Conservation (phyloP, 2,113 vertebrate genomes). For the Empidonax traillii region DNA sequence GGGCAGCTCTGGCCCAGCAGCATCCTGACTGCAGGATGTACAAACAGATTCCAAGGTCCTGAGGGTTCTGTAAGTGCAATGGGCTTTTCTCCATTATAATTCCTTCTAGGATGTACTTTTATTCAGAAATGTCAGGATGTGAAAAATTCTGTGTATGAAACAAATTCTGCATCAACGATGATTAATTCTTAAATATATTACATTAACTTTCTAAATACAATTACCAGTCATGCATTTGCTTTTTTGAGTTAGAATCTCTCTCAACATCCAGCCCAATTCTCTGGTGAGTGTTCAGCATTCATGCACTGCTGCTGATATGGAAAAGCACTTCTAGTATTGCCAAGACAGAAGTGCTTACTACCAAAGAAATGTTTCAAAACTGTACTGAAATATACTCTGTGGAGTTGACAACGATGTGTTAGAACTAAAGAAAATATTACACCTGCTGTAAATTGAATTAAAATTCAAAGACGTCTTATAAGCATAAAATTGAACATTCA, state of each 20-base stretch:
- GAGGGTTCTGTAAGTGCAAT: not conserved
- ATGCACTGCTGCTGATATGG: conserved; percentile 12
- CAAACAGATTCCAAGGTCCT: not conserved
- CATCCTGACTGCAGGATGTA: not conserved
- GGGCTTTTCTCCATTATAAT: not conserved
- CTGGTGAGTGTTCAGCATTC: conserved; percentile 16
- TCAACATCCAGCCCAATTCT: not conserved
- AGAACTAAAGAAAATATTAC: conserved; percentile 7
- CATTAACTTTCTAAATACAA: not conserved
- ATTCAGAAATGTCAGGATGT: not conserved
- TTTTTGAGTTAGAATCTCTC: not conserved
- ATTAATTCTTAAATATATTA: not conserved
- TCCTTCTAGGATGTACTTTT: not conserved
- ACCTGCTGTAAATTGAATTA: not conserved
- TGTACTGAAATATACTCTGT: not conserved
- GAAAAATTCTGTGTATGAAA: not conserved
- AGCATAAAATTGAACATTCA: not conserved
- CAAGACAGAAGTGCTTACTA: conserved; percentile 26
- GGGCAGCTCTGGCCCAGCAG: not conserved
- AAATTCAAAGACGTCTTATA: not conserved
- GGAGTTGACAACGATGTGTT: not conserved
- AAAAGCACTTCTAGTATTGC: conserved; percentile 18
- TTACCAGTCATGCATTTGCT: not conserved
- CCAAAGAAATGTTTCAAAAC: conserved; percentile 23
- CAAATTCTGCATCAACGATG: not conserved